Conservation (phyloP, 2,888 invertebrate species). For the Phragmatobia fuliginosa region DNA sequence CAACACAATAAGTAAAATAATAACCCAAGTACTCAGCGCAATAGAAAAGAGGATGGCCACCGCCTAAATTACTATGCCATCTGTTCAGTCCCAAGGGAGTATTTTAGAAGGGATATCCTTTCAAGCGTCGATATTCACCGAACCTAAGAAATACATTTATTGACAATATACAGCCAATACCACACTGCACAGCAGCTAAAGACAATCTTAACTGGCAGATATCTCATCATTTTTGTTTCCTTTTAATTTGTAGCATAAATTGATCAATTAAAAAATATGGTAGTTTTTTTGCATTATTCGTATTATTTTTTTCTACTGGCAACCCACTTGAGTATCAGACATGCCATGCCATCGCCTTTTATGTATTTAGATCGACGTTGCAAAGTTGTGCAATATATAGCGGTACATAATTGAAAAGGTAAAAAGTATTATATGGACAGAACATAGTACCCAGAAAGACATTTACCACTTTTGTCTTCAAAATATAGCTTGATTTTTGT, state of each 20-base stretch:
- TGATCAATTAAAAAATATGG: not conserved
- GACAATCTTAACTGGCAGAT: not conserved
- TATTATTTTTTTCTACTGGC: not conserved
- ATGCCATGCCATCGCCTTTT: not conserved
- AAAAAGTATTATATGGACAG: not conserved
- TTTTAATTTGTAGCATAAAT: not conserved
- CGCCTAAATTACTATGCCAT: no score
- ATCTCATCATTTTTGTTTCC: not conserved
- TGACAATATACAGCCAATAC: not conserved
- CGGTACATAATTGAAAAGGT: not conserved
- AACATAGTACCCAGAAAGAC: not conserved
- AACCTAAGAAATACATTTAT: not conserved
- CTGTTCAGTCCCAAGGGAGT: no score
- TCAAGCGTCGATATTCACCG: not conserved
- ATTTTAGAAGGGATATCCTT: no score
- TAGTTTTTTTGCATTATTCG: not conserved
- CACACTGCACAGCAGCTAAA: conserved; percentile 17
- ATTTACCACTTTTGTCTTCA: no score
- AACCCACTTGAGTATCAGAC: not conserved
- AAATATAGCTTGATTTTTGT: no score
- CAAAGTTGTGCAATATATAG: not conserved
- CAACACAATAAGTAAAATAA: no score
- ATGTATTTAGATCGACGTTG: not conserved
- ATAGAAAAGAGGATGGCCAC: no score
- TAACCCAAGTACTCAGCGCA: no score